Base-by-base conservation (phyloP, 2,888 invertebrate species). In the Campoplex nolae region DNA sequence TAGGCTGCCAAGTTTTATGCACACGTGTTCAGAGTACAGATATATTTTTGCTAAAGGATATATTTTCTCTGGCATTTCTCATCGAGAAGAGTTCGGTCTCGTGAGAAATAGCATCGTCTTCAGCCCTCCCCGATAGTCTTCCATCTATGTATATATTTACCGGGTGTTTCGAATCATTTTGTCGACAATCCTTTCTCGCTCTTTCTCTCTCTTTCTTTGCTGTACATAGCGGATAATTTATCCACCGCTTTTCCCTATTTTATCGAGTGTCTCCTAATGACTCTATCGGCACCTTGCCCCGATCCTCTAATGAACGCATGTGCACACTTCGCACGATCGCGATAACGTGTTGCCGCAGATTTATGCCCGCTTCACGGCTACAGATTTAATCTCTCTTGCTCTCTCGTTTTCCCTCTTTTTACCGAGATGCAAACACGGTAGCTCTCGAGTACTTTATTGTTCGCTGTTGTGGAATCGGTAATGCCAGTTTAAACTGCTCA, bases 241-340 rank as follows among this genome's bases (percentile, higher is more conserved):
- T 88, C 82, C 84, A 77, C 18, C 56, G 75, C n/a, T 86, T 89
- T 90, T 88, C 80, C 79, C 83, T 82, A 90, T 89, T 89, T 91
- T 91, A 91, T 92, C 90, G 90, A 90, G 89, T 88, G 86, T 85
- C 89, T 88, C 83, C 88, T 90, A 91, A 92, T 89, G 91, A 90
- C 91, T 92, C 87, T 91, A 92, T 92, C 89, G 90, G 83, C 87
- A 88, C 84, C 70, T 78, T 58, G 77, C 48, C 54, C 73, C 68
- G 90, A 82, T 86, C 84, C 81, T 82, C 83, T 88, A 85, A 88
- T 88, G 84, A 88, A 88, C 89, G 84, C 35, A 82, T 62, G 70
- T 67, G 74, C 84, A 74, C 86, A 84, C 86, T 80, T 83, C 80
- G 77, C 82, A 75, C 84, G 88, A 92, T 92, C 90, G 88, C 89